A percentile compares a stretch with the other conserved stretches of the same genome.
Conservation (phyloP, 2,888 invertebrate genomes). For the Maniola hyperantus region DNA sequence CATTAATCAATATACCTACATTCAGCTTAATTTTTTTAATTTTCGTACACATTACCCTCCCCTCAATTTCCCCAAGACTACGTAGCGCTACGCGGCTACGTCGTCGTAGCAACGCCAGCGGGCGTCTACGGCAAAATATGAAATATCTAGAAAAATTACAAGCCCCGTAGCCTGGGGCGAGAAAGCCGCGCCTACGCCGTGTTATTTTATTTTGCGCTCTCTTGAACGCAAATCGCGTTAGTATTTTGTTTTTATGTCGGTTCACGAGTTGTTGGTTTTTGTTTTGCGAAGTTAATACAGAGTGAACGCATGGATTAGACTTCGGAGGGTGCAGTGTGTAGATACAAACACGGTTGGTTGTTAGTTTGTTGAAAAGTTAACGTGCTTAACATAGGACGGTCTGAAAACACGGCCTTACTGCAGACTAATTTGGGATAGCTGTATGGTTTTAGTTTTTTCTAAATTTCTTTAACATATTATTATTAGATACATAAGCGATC, state of each 20-base stretch:
- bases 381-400: background rate
- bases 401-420: background rate
- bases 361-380: constrained; percentile 19
- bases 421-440: background rate
- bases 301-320: constrained; percentile 43
- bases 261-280: constrained; percentile 60
- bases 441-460: background rate
- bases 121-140: constrained; percentile 71
- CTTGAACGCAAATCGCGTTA: constrained; percentile 68
- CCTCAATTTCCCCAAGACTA: constrained; percentile 44
- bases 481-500: background rate
- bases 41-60: constrained; percentile 29
- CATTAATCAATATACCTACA: too few relatives aligned
- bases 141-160: constrained; percentile 79
- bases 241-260: constrained; percentile 46
- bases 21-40: constrained; percentile 12
- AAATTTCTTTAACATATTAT: background rate
- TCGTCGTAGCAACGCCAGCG: constrained; percentile 67
- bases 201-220: constrained; percentile 80
- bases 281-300: constrained; percentile 44
- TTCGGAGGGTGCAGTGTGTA: constrained; percentile 37
- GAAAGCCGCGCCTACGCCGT: constrained; percentile 72
- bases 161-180: constrained; percentile 62
- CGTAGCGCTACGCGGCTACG: constrained; percentile 66
- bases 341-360: constrained; percentile 28